Conservation (phyloP, 2,113 vertebrate genomes). For the Peromyscus polionotus region DNA sequence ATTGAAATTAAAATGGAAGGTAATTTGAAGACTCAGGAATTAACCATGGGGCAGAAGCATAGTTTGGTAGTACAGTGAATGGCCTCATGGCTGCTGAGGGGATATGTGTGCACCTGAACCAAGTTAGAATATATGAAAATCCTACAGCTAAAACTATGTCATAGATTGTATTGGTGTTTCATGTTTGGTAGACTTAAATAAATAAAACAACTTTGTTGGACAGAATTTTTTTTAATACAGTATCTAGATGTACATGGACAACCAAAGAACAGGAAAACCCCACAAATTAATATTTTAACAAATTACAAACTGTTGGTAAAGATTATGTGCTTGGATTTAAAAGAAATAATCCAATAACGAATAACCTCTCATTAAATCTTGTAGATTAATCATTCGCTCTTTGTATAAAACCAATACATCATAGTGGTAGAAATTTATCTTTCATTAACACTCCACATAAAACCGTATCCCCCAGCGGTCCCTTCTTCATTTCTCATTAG, state of each 20-base stretch:
- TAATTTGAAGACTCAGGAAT: conserved; percentile 46
- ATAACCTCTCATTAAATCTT: conserved; percentile 70
- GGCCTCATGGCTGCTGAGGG: neutral
- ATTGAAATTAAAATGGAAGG: neutral
- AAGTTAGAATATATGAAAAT: conserved; percentile 55
- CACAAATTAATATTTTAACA: conserved; percentile 79
- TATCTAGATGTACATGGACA: conserved; percentile 87
- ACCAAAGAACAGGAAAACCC: conserved; percentile 80
- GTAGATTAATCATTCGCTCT: conserved; percentile 77
- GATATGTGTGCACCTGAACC: neutral
- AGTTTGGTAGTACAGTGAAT: neutral
- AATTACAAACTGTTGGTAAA: conserved; percentile 81
- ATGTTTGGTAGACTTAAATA: conserved; percentile 88
- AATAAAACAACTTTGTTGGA: conserved; percentile 84
- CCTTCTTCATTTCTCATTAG: conserved; percentile 58
- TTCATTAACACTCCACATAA: conserved; percentile 67
- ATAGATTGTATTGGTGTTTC: conserved; percentile 90
- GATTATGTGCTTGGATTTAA: conserved; percentile 77
- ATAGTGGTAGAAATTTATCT: conserved; percentile 62
- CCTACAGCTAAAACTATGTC: conserved; percentile 81
- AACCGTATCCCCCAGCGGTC: neutral
- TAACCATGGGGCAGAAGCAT: neutral
- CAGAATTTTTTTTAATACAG: conserved; percentile 85
- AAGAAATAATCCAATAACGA: conserved; percentile 68
- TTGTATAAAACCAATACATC: conserved; percentile 83